Conservation (phyloP, 2,113 vertebrate species). For the Toxostoma redivivum region DNA sequence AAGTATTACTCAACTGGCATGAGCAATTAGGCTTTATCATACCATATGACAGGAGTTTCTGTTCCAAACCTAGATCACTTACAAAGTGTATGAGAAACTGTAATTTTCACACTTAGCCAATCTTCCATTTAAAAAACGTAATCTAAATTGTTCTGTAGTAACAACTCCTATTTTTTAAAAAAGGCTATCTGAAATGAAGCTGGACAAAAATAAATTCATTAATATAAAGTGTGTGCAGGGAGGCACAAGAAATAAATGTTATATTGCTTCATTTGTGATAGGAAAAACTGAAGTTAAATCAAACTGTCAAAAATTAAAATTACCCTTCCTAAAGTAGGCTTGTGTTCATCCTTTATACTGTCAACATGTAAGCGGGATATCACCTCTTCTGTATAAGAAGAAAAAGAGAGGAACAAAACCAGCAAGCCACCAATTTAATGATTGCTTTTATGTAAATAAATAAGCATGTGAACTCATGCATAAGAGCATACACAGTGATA, state of each 20-base stretch:
- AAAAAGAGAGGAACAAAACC: neutral
- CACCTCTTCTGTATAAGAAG: neutral
- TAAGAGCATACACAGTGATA: neutral
- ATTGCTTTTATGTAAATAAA: neutral
- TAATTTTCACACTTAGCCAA: neutral
- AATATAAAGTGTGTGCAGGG: neutral
- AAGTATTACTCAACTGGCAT: neutral
- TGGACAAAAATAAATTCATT: slow-evolving; percentile 1
- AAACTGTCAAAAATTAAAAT: slow-evolving; percentile 13
- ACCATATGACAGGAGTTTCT: neutral
- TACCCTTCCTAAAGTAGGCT: neutral
- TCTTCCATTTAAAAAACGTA: neutral
- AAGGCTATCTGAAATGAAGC: neutral
- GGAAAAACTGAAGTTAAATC: slow-evolving; percentile 6
- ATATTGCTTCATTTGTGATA: neutral
- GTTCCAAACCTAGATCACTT: neutral
- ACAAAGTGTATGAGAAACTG: neutral
- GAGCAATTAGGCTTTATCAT: neutral
- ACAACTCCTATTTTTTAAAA: neutral
- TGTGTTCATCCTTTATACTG: neutral
- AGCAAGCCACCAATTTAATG: neutral
- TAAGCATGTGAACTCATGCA: neutral
- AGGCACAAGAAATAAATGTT: neutral
- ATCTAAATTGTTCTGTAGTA: neutral
- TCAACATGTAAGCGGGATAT: neutral